phyloP scores from a whole-genome alignment of 2,113 vertebrate genomes.

The Catagonus wagneri region DNA sequence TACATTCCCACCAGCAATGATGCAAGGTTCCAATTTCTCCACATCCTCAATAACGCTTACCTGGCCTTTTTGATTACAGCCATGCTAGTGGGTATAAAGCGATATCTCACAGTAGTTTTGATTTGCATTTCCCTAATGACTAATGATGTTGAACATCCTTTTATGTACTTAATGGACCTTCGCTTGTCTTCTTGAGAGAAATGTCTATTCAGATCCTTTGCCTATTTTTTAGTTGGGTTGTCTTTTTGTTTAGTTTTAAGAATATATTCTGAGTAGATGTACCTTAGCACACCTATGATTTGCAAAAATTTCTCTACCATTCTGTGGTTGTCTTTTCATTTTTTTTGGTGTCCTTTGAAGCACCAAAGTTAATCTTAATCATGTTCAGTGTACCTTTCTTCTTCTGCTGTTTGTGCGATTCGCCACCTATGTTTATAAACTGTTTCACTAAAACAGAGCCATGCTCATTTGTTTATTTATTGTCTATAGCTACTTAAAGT shows the following conservation, averaged over 20 bases:
- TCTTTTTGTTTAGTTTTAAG: neutral
- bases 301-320: neutral
- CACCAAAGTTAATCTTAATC: neutral
- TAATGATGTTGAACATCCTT: neutral
- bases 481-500: neutral
- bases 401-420: neutral
- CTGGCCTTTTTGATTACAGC: neutral
- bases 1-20: neutral
- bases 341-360: neutral
- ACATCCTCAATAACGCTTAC: neutral
- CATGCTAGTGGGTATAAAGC: neutral
- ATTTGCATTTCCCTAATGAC: conserved; percentile 20
- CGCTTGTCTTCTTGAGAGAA: neutral
- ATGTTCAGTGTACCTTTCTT: neutral
- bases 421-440: neutral
- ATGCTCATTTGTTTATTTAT: neutral
- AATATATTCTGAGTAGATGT: neutral
- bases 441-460: neutral
- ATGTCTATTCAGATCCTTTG: neutral
- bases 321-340: neutral
- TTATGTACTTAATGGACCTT: neutral
- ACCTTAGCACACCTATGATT: neutral
- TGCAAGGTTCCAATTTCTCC: neutral
- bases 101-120: neutral
- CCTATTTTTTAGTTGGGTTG: neutral